These are phyloP conservation scores for Brachyistius frenatus DNA, from an alignment of 2,113 vertebrate genomes.

Conservation along the genomic window DNA sequence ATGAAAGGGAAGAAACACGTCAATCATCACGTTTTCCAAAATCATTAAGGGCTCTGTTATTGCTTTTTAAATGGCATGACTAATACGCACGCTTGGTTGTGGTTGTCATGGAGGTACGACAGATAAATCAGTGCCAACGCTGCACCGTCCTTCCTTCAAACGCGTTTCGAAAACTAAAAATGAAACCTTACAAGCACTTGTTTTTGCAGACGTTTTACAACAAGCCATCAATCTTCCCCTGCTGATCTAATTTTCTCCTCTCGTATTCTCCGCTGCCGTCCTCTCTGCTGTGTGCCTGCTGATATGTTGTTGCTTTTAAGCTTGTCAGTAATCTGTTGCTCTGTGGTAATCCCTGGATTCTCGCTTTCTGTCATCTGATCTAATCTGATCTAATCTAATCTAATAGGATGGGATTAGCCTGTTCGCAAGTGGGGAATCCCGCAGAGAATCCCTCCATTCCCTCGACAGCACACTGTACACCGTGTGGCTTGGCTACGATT, in stretches of 20 bases:
- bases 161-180: slow-evolving; percentile 13
- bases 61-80: slow-evolving; percentile 58
- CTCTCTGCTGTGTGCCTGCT: slow-evolving; percentile 17
- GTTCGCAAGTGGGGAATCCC: slow-evolving; percentile 57
- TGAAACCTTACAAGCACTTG: slow-evolving; percentile 9
- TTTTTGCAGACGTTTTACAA: slow-evolving; percentile 28
- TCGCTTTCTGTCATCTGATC: slow-evolving; percentile 62
- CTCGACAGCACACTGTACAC: slow-evolving; percentile 20
- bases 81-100: slow-evolving; percentile 49
- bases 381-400: slow-evolving; percentile 76
- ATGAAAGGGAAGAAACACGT: slow-evolving; percentile 55
- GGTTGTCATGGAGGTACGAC: slow-evolving; percentile 41
- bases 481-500: slow-evolving; percentile 22
- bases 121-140: slow-evolving; percentile 32
- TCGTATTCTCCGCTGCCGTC: neutral
- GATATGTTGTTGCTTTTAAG: slow-evolving; percentile 55
- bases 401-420: slow-evolving; percentile 73
- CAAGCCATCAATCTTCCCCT: slow-evolving; percentile 19
- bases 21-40: slow-evolving; percentile 56
- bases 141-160: slow-evolving; percentile 26
- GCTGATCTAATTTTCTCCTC: slow-evolving; percentile 1
- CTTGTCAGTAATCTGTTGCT: slow-evolving; percentile 70
- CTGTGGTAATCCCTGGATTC: slow-evolving; percentile 73
- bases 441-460: slow-evolving; percentile 44
- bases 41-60: slow-evolving; percentile 58